These are phyloP conservation scores for Lytechinus variegatus DNA, from an alignment of 35 echinoderm and acorn worm species.

Conservation along the genomic window DNA sequence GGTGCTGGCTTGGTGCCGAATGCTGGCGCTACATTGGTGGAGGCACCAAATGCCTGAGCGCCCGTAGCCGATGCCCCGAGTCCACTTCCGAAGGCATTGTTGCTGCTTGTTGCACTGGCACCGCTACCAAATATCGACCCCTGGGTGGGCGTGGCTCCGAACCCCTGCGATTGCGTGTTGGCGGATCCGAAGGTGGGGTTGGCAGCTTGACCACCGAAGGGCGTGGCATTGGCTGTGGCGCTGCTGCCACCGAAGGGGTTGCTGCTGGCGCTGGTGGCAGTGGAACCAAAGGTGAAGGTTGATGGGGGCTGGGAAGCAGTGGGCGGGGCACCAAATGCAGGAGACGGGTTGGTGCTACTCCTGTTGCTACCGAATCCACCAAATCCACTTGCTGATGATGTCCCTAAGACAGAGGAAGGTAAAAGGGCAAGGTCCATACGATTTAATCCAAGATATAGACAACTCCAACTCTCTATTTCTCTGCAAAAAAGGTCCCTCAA, in stretches of 20 bases:
- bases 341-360: background rate
- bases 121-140: background rate
- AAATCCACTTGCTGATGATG: background rate
- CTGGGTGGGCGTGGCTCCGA: background rate
- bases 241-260: slow-evolving; percentile 61
- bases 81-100: background rate
- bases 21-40: background rate
- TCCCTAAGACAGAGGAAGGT: background rate
- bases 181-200: slow-evolving; percentile 4
- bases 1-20: background rate
- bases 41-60: background rate
- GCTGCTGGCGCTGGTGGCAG: slow-evolving; percentile 9
- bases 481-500: too few species aligned
- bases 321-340: background rate
- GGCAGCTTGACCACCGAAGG: background rate
- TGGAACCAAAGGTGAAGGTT: background rate
- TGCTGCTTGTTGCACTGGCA: background rate
- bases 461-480: too few species aligned
- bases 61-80: background rate
- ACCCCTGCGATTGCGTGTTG: background rate
- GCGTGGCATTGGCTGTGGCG: background rate
- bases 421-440: too few species aligned
- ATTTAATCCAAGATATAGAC: too few species aligned
- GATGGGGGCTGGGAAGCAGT: slow-evolving; percentile 25
- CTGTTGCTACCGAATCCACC: background rate